Evolutionary conservation across 2,888 invertebrate genomes (phyloP).

Genomic region (Rhimphoctona megacephalus): DNA sequence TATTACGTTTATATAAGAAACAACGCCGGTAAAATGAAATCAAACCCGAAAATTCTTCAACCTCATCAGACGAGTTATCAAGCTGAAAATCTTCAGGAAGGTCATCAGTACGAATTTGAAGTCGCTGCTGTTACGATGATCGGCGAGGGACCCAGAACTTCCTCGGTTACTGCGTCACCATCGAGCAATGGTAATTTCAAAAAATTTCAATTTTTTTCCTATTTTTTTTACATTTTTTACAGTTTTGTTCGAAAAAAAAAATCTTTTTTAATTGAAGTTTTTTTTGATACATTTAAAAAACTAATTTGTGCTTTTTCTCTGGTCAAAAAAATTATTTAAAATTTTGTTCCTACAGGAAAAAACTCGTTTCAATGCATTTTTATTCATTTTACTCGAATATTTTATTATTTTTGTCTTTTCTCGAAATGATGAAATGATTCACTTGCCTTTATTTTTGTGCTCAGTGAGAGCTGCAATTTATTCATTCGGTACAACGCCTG

Average conservation of each 20-base stretch:
- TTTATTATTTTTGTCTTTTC: not conserved
- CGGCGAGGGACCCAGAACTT: constrained; percentile 84
- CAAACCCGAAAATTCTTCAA: constrained; percentile 78
- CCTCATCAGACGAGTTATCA: constrained; percentile 83
- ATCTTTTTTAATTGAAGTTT: too few species aligned
- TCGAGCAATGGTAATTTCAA: constrained; percentile 83
- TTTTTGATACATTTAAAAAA: not conserved
- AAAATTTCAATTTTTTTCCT: not conserved
- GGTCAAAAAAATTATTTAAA: too few species aligned
- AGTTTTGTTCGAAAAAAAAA: too few species aligned
- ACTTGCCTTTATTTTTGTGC: not conserved
- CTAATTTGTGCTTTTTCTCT: not conserved
- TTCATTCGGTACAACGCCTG: constrained; percentile 83
- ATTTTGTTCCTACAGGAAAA: too few species aligned
- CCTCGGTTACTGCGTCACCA: constrained; percentile 85
- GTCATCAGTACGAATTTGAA: constrained; percentile 84
- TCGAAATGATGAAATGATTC: not conserved
- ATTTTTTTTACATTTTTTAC: not conserved
- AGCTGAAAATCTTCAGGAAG: constrained; percentile 83
- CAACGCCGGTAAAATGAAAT: constrained; percentile 81
- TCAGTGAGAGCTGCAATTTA: constrained; percentile 84
- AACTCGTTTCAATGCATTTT: not conserved
- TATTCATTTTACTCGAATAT: not conserved
- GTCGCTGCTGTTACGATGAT: constrained; percentile 84
- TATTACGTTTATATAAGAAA: constrained; percentile 82